phyloP scores from a whole-genome alignment of 2,113 vertebrate genomes.

The Brienomyrus brachyistius region DNA sequence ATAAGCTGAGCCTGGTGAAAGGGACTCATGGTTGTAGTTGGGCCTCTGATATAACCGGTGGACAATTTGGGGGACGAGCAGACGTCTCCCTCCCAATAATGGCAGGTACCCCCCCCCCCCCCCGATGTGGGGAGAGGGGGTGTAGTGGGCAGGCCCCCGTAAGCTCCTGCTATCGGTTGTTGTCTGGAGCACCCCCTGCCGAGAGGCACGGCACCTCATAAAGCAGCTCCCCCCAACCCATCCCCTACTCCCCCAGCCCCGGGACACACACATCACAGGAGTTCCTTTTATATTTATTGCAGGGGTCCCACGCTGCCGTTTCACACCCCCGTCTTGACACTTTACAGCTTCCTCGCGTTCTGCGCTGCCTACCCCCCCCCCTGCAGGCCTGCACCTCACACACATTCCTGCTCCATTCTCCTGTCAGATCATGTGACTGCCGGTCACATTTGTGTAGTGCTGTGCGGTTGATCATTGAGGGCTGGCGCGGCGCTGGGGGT shows the following conservation, averaged over 20 bases:
- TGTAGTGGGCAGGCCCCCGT: constrained; percentile 7
- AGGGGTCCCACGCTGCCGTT: constrained; percentile 27
- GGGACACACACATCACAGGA: constrained; percentile 20
- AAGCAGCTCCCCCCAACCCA: constrained; percentile 21
- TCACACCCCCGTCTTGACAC: constrained; percentile 25
- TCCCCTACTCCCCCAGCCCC: not conserved
- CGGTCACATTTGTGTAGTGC: not conserved
- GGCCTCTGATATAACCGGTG: constrained; percentile 15
- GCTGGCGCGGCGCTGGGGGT: not conserved
- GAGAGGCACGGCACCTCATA: constrained; percentile 43
- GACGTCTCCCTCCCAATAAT: constrained; percentile 51
- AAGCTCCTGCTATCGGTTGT: constrained; percentile 37
- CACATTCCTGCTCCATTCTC: not conserved
- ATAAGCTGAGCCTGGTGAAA: too few species aligned
- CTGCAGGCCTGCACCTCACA: not conserved
- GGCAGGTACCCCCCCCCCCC: constrained; percentile 37
- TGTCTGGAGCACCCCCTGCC: constrained; percentile 47
- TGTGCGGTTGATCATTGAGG: not conserved
- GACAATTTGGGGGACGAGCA: constrained; percentile 54
- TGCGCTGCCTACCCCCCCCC: not conserved
- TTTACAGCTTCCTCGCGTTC: not conserved
- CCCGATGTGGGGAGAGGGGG: constrained; percentile 20
- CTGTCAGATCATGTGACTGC: not conserved
- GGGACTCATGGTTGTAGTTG: constrained; percentile 27
- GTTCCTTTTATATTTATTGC: constrained; percentile 19